Evolutionary conservation across 1,140 invertebrate genomes (phyloP).

Genomic region (Atta colombica): DNA sequence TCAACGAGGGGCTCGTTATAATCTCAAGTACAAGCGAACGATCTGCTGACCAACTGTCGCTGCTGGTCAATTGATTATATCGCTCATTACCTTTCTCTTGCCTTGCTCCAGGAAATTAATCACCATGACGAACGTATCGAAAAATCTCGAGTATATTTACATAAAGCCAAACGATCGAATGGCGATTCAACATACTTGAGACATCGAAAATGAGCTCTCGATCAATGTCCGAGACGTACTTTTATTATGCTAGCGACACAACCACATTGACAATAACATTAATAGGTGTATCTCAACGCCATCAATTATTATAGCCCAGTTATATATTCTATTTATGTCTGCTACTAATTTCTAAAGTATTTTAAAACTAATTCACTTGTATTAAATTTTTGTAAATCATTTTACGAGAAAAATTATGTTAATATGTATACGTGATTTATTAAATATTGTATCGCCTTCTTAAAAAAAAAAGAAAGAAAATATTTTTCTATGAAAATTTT

Average conservation of each 20-base stretch:
- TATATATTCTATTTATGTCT: not conserved
- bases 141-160: slow-evolving; percentile 12
- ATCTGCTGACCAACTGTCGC: not conserved
- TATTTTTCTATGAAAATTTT: not conserved
- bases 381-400: not conserved
- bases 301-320: not conserved
- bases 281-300: not conserved
- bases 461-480: not conserved
- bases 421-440: not conserved
- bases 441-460: not conserved
- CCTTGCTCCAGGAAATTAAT: slow-evolving; percentile 17
- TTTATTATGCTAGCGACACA: not conserved
- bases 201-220: not conserved
- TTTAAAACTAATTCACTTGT: not conserved
- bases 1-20: slow-evolving; percentile 2
- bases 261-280: not conserved
- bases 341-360: slow-evolving; percentile 2
- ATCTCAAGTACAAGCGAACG: not conserved
- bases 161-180: not conserved
- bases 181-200: not conserved
- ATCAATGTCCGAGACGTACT: slow-evolving; percentile 1
- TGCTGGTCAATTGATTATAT: not conserved
- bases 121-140: not conserved
- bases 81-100: not conserved
- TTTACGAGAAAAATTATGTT: not conserved